Evolutionary conservation across 2,113 vertebrate species (phyloP), one percentile per base, ranked within the genome.

Genomic region (Lasiurus borealis): DNA sequence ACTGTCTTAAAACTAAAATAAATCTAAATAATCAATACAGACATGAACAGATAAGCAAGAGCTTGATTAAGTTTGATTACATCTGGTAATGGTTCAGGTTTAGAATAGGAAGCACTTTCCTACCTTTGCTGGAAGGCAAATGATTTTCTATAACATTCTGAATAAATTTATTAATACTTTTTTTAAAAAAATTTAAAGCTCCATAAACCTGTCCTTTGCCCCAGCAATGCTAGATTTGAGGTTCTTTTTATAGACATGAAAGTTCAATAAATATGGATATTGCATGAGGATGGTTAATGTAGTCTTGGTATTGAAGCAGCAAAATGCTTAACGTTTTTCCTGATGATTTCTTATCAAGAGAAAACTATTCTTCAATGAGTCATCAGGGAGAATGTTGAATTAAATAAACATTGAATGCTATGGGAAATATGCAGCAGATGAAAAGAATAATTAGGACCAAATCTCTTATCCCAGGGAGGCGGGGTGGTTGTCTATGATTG

Each of bases 1-100:
- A 21, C 84, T 95, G 48, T 52, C 87, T 81, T 73, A 54, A 64
- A 86, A 59, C 92, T 10, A 90, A 77, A 77, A 50, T 81, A 84
- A 85, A 57, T 71, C 69, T 44, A 44, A 83, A 29, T 64, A n/a
- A 88, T 84, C 52, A 77, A 85, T 77, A 90, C 7, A 76, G 7
- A 34, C 34, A 72, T 88, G 54, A 88, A 90, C 25, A 50, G 11
- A 52, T 88, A 40, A 85, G 29, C 25, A 77, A 46, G 6, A 92
- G 16, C 54, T 80, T 78, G 14, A 68, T 75, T 29, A 62, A 31
- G 5, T 88, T 72, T 75, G 34, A 59, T 76, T 76, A 25, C 8
- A 54, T 68, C 31, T 88, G n/a, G 19, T 81, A 19, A 15, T 81
- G 21, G 21, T 48, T 23, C 19, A 85, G 9, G 72, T 76, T 73